Evolutionary conservation across 2,113 vertebrate species (phyloP).

Genomic region (Regulus satrapa): DNA sequence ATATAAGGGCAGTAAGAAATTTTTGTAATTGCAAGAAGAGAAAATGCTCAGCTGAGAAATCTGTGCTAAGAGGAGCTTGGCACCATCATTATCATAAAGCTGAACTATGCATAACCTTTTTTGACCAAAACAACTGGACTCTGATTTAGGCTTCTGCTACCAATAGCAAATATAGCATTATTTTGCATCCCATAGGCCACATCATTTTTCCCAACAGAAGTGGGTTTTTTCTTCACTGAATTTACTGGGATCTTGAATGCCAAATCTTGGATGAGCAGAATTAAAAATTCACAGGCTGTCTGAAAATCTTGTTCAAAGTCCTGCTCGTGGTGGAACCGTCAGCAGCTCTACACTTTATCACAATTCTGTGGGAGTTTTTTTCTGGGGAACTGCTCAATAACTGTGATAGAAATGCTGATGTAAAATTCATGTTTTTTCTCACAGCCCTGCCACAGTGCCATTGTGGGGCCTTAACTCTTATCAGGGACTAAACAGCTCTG

Average conservation of each 20-base stretch:
- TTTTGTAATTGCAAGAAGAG: neutral
- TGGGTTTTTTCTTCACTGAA: accelerated
- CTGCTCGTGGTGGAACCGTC: neutral
- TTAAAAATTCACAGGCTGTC: neutral
- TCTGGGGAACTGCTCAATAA: neutral
- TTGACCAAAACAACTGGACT: neutral
- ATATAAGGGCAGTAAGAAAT: neutral
- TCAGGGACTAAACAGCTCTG: neutral
- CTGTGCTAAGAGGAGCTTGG: neutral
- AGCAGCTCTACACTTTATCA: neutral
- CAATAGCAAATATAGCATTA: neutral
- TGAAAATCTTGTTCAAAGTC: neutral
- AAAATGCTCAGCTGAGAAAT: neutral
- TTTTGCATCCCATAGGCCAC: neutral
- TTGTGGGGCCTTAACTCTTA: neutral
- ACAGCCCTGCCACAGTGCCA: accelerated
- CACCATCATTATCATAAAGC: neutral
- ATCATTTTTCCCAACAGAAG: neutral
- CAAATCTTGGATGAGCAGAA: neutral
- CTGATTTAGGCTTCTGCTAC: neutral
- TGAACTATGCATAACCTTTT: neutral
- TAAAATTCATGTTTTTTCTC: neutral
- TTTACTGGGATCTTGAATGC: neutral
- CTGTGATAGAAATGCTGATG: neutral
- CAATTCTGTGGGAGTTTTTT: neutral